These are phyloP conservation scores for Drosophila chauvacae DNA, from an alignment of 1,140 invertebrate genomes.

Conservation along the genomic window DNA sequence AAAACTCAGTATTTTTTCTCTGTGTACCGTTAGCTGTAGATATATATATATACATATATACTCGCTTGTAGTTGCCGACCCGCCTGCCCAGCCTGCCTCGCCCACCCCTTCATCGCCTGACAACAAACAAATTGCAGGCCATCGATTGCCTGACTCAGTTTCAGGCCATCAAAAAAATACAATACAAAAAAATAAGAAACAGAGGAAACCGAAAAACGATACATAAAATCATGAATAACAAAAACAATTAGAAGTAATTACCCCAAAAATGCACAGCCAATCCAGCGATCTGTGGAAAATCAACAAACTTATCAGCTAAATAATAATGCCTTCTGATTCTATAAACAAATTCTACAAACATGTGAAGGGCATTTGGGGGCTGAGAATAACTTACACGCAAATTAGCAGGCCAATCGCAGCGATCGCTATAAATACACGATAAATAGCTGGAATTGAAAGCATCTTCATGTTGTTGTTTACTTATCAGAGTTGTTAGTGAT, in stretches of 20 bases:
- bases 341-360: slow-evolving; percentile 20
- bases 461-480: slow-evolving; percentile 41
- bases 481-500: slow-evolving; percentile 45
- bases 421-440: slow-evolving; percentile 41
- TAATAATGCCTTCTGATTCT: slow-evolving; percentile 18
- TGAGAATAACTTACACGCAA: slow-evolving; percentile 33
- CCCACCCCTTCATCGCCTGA: slow-evolving; percentile 37
- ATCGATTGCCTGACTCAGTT: slow-evolving; percentile 52
- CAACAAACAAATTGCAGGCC: slow-evolving; percentile 52
- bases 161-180: slow-evolving; percentile 23
- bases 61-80: slow-evolving; percentile 49
- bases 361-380: slow-evolving; percentile 54
- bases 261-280: slow-evolving; percentile 5
- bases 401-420: slow-evolving; percentile 26
- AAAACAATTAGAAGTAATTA: slow-evolving; percentile 20
- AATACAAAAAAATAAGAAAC: not conserved
- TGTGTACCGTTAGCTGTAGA: slow-evolving; percentile 30
- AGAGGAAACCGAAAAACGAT: not conserved
- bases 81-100: slow-evolving; percentile 12
- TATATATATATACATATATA: slow-evolving; percentile 5
- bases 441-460: slow-evolving; percentile 34
- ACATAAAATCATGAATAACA: not conserved
- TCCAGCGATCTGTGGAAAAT: not conserved
- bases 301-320: slow-evolving; percentile 25
- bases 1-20: slow-evolving; percentile 9